phyloP scores from a whole-genome alignment of 1,140 invertebrate species.

The Heliconius hewitsoni region DNA sequence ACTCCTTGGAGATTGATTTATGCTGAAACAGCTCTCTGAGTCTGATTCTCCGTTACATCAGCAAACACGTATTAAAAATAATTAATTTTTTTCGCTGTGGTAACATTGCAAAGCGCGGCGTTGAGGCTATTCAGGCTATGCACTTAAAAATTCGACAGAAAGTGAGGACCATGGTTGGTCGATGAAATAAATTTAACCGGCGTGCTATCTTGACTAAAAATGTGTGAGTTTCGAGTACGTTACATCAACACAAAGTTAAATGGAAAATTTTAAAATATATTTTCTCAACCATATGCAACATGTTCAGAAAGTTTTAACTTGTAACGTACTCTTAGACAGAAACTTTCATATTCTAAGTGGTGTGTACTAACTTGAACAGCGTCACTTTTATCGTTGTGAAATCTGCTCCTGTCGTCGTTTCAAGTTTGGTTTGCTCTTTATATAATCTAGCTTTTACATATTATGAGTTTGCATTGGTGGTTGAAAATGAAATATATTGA shows the following conservation, averaged over 20 bases:
- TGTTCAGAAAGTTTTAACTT: background rate
- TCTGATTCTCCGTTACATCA: background rate
- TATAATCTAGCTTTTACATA: background rate
- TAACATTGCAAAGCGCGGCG: too few species aligned
- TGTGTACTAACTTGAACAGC: constrained; percentile 13
- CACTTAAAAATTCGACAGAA: too few species aligned
- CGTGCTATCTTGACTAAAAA: too few species aligned
- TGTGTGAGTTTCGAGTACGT: background rate
- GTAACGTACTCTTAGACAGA: background rate
- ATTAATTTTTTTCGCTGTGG: background rate
- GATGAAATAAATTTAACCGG: too few species aligned
- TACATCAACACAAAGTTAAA: background rate
- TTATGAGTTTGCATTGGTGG: background rate
- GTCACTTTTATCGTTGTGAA: constrained; percentile 18
- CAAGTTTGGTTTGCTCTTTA: background rate
- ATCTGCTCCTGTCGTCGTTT: constrained; percentile 7
- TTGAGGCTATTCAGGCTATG: too few species aligned
- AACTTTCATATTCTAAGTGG: constrained; percentile 5
- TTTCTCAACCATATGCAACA: background rate
- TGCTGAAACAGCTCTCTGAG: constrained; percentile 23
- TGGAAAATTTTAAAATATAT: background rate
- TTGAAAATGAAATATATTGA: too few species aligned
- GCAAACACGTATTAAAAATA: background rate
- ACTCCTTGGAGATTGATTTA: constrained; percentile 52
- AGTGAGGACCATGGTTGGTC: too few species aligned